These are phyloP conservation scores for Galerucella calmariensis DNA, from an alignment of 2,888 invertebrate species.

Conservation along the genomic window DNA sequence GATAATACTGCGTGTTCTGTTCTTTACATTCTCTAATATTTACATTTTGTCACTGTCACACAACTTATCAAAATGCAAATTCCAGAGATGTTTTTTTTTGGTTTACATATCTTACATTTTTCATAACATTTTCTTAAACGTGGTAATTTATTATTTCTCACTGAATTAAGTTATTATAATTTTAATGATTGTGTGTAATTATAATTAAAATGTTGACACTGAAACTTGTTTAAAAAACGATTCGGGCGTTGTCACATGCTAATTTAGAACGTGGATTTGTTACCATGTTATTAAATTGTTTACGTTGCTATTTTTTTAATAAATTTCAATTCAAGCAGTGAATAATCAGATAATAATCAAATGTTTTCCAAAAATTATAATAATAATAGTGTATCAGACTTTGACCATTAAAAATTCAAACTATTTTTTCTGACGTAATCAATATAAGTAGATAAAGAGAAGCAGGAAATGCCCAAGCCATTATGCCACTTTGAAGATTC, in stretches of 20 bases:
- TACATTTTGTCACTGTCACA: too few relatives aligned
- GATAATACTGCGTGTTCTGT: too few relatives aligned
- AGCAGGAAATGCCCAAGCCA: conserved; percentile 14
- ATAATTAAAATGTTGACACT: conserved; percentile 6
- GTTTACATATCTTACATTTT: background rate
- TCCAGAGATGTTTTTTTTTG: too few relatives aligned
- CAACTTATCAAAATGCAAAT: too few relatives aligned
- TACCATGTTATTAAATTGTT: background rate
- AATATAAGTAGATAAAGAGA: conserved; percentile 20
- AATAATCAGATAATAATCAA: background rate
- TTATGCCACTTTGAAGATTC: conserved; percentile 24
- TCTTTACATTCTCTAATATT: too few relatives aligned
- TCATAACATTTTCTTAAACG: background rate
- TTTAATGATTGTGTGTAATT: background rate
- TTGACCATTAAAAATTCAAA: too few relatives aligned
- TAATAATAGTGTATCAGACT: too few relatives aligned
- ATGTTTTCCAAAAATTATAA: too few relatives aligned
- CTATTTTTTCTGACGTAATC: conserved; percentile 24
- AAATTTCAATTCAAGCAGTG: background rate
- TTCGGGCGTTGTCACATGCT: conserved; percentile 6
- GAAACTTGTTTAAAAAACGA: background rate
- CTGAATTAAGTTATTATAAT: conserved; percentile 9
- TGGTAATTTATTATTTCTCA: background rate
- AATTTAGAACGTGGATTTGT: background rate
- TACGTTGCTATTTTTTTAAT: background rate